These are phyloP conservation scores for Salarias fasciatus DNA, from an alignment of 2,797 vertebrate genomes.

Conservation along the genomic window DNA sequence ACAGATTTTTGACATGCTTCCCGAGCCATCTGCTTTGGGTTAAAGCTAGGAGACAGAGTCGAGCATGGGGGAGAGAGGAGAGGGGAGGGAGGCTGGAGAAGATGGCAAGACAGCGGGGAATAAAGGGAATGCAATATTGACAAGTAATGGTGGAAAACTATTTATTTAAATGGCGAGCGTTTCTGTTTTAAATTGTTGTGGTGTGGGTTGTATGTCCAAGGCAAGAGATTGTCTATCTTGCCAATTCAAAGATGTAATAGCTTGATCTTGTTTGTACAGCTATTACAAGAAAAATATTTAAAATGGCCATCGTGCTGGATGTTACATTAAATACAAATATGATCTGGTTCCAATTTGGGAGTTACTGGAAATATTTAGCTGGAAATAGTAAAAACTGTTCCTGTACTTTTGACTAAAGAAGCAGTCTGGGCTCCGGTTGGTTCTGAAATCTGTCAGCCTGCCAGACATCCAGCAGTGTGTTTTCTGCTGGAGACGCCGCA, in stretches of 20 bases:
- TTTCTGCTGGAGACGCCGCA: slow-evolving; percentile 42
- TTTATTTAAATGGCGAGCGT: slow-evolving; percentile 47
- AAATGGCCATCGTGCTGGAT: slow-evolving; percentile 19
- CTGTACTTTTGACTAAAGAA: slow-evolving; percentile 26
- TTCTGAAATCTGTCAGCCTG: slow-evolving; percentile 43
- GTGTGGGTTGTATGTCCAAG: slow-evolving; percentile 8
- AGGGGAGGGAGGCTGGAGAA: slow-evolving; percentile 53
- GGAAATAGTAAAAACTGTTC: slow-evolving; percentile 9
- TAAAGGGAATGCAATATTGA: slow-evolving; percentile 63
- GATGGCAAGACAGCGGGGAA: slow-evolving; percentile 64
- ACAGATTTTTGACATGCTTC: slow-evolving; percentile 92
- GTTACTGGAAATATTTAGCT: slow-evolving; percentile 24
- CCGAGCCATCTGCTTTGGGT: slow-evolving; percentile 91
- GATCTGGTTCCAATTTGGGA: slow-evolving; percentile 19
- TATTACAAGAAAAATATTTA: slow-evolving; percentile 26
- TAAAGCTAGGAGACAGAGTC: slow-evolving; percentile 77
- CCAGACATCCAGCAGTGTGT: slow-evolving; percentile 39
- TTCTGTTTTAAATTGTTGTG: slow-evolving; percentile 51
- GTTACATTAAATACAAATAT: slow-evolving; percentile 28
- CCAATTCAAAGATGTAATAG: slow-evolving; percentile 26
- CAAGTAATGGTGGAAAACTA: slow-evolving; percentile 49
- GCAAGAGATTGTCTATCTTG: slow-evolving; percentile 3
- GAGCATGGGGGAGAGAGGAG: slow-evolving; percentile 62
- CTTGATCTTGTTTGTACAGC: slow-evolving; percentile 9
- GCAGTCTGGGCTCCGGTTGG: slow-evolving; percentile 7